A percentile compares a stretch with the other conserved stretches of the same genome.
Conservation (phyloP, 2,113 vertebrate genomes). For the Tetraodon nigroviridis region DNA sequence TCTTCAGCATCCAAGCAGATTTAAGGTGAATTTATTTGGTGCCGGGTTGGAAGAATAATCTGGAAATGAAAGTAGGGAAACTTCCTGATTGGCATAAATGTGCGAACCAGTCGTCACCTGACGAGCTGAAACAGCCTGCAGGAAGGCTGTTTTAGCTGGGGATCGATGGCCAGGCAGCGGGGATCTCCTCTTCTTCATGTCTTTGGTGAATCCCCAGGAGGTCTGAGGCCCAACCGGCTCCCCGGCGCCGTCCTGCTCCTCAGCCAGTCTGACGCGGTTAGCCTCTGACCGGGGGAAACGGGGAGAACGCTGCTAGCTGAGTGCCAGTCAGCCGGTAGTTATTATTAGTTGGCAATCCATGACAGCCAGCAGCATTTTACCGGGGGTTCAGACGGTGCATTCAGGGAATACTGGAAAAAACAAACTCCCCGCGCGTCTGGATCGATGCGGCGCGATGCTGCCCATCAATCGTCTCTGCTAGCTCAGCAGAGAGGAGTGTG, state of each 20-base stretch:
- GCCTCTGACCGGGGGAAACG: too few species aligned
- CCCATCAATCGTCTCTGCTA: conserved; percentile 38
- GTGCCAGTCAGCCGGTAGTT: too few species aligned
- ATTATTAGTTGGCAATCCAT: too few species aligned
- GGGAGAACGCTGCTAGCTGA: too few species aligned
- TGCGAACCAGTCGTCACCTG: conserved; percentile 4
- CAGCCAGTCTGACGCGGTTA: too few species aligned
- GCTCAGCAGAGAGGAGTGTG: conserved; percentile 39
- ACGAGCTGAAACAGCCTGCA: conserved; percentile 42
- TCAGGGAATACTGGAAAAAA: not conserved
- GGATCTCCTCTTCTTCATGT: conserved; percentile 55
- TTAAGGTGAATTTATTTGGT: too few species aligned
- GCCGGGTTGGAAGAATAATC: too few species aligned
- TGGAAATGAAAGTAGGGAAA: too few species aligned
- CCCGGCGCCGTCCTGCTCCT: conserved; percentile 62
- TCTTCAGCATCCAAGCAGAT: too few species aligned
- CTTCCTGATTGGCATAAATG: too few species aligned
- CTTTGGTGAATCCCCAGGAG: conserved; percentile 59
- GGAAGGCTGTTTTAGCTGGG: conserved; percentile 59
- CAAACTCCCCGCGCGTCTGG: not conserved
- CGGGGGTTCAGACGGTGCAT: too few species aligned
- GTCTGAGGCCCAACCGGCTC: conserved; percentile 48
- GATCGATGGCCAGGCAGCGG: conserved; percentile 55
- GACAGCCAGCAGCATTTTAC: too few species aligned
- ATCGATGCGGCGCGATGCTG: conserved; percentile 44